Base-by-base conservation (phyloP, 2,113 vertebrate genomes). In the Semicossyphus pulcher region DNA sequence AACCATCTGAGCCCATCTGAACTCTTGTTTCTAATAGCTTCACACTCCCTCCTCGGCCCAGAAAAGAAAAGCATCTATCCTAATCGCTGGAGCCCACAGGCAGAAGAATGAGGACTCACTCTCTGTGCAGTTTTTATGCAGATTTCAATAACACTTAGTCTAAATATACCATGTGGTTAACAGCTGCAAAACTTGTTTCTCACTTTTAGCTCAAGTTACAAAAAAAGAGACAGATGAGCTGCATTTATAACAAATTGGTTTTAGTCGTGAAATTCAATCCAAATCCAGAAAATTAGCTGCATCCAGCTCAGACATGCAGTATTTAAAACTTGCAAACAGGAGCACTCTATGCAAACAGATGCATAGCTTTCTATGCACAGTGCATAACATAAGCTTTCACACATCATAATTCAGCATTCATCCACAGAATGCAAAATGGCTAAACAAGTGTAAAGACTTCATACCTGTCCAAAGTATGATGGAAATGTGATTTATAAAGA, bases 1-100 rank as follows among this genome's bases (percentile, higher is more conserved):
- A 91, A 78, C 84, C 73, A 79, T 63, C 68, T 47, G 72, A 83
- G 81, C 63, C 70, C 74, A 39, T 78, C 47, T 87, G 76, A 84
- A 82, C 66, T 73, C 39, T 48, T 34, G 63, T 85, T 84, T 80
- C 72, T 76, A 86, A 86, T 74, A 81, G 78, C 74, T 76, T 75
- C 70, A 72, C 45, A 63, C 69, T 68, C 76, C 72, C 58, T 77
- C 41, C 72, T 80, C 70, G 44, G 76, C 64, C 64, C 70, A 62
- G 70, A 78, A 87, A 84, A 71, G 65, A 88, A 62, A 83, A 48
- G 26, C 54, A 66, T 78, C 64, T 25, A 51, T 59, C 31, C 32
- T 65, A 42, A 77, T 60, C 51, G 34, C 21, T 63, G n/a, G 42
- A 52, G 58, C 72, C 66, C 47, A 36, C 42, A 74, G 58, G 41